Percentiles rank a stretch among this genome's conserved stretches.
These are phyloP conservation scores for Stylophora pistillata DNA, from an alignment of 64 coral and sea anemone genomes.

Conservation along the genomic window DNA sequence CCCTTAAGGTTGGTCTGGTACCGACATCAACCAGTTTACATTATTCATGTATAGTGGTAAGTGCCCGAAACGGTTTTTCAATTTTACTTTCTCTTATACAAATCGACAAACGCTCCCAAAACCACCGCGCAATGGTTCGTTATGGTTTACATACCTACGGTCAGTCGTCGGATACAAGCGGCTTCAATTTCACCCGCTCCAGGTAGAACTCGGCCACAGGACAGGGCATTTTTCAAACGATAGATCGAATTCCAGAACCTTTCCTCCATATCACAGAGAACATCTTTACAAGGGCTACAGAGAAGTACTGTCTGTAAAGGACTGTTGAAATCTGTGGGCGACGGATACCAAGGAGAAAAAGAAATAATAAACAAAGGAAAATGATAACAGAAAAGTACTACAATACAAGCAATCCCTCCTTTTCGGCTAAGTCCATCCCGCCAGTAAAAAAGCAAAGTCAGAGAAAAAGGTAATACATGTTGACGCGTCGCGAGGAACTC, in stretches of 20 bases:
- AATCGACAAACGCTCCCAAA: no score
- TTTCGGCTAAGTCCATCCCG: not conserved
- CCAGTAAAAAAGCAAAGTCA: no score
- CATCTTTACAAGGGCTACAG: constrained; percentile 40
- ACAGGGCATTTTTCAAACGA: constrained; percentile 30
- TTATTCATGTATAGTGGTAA: no score
- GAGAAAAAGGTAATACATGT: no score
- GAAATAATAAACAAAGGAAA: not conserved
- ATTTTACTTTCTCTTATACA: no score
- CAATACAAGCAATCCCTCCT: no score
- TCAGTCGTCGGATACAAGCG: constrained; percentile 36
- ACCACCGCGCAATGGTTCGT: no score
- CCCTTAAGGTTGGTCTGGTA: no score
- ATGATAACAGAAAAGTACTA: not conserved
- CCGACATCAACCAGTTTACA: no score
- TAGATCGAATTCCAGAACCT: constrained; percentile 52
- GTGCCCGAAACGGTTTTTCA: no score
- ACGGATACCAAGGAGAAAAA: not conserved
- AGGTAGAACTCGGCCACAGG: constrained; percentile 36
- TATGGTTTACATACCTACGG: constrained; percentile 1
- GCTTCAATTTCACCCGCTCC: constrained; percentile 44
- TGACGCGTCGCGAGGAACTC: no score
- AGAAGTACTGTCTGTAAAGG: constrained; percentile 45
- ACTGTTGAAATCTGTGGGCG: not conserved
- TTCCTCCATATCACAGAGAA: constrained; percentile 25